Base-by-base conservation (phyloP, 1,140 invertebrate genomes). In the Coenobita brevimanus region DNA sequence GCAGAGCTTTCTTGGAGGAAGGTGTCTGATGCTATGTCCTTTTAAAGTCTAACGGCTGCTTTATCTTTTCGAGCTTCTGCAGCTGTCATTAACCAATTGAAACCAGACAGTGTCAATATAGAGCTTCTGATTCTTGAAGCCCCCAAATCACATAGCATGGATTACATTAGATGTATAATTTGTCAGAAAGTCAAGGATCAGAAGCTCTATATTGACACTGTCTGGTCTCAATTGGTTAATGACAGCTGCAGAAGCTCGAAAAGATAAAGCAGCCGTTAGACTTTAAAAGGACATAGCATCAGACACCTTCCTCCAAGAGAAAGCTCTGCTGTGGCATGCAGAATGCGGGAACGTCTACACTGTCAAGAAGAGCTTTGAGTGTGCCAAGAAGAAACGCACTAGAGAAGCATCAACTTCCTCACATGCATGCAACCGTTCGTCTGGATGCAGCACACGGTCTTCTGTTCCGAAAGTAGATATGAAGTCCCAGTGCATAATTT, bases 91-190 rank as follows among this genome's bases (percentile, higher is more conserved):
- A 67, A 67, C 4, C 30, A n/a, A 10, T 33, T 24, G 62, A 67
- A n/a, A 24, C 62, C 62, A 24, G 62, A 67, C 46, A 8, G 4
- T 67, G 62, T 33, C 4, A 24, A 10, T 67, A 33, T 67, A 67
- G n/a, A 10, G 62, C n/a, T 4, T 10, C 4, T 67, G 62, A 24
- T 4, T 10, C 62, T 10, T 67, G 62, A 67, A 67, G 62, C 8
- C 30, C 62, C 62, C 6, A n/a, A 67, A n/a, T 67, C 62, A 67
- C 6, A 67, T 8, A 67, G n/a, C 62, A 67, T 8, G n/a, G 62
- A 67, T 67, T 67, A 24, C 62, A 67, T 6, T 67, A 24, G 62
- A 67, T 67, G 62, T 67, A 67, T 24, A 67, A 67, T 67, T 10
- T 33, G 30, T n/a, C n/a, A 67, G 62, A 67, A 67, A 67, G n/a